These are phyloP conservation scores for Drosophila sordidula DNA, from an alignment of 2,888 invertebrate genomes.

Conservation along the genomic window DNA sequence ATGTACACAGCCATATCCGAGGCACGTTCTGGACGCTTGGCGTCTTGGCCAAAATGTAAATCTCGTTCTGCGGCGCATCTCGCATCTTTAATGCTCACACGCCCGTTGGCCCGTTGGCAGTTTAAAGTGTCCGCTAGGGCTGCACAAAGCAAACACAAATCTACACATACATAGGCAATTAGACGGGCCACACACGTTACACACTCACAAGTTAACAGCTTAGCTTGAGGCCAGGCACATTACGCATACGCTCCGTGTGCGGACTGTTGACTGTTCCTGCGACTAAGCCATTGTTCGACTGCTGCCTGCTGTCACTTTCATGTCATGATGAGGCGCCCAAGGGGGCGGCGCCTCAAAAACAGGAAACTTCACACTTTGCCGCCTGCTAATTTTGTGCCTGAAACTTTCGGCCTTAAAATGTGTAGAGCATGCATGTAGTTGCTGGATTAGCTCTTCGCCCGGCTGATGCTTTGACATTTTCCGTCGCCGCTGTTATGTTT, in stretches of 20 bases:
- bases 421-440: neutral
- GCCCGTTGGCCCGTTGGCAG: constrained; percentile 48
- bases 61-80: constrained; percentile 45
- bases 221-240: constrained; percentile 46
- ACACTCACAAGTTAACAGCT: constrained; percentile 51
- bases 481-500: constrained; percentile 26
- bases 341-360: constrained; percentile 37
- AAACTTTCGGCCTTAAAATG: constrained; percentile 48
- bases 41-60: constrained; percentile 62
- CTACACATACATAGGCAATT: constrained; percentile 59
- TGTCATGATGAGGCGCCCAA: constrained; percentile 30
- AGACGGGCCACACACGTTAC: constrained; percentile 48
- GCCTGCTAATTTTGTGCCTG: constrained; percentile 58
- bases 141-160: constrained; percentile 51
- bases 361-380: constrained; percentile 64
- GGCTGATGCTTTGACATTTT: constrained; percentile 54
- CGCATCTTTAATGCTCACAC: constrained; percentile 68
- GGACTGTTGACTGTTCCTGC: constrained; percentile 27
- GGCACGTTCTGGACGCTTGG: constrained; percentile 26
- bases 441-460: neutral
- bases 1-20: constrained; percentile 11
- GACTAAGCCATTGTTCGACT: constrained; percentile 58
- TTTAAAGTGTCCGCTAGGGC: constrained; percentile 74
- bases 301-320: constrained; percentile 60
- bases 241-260: constrained; percentile 37